phyloP scores from a whole-genome alignment of 2,797 vertebrate genomes.

The Hydrocynus forskahlii region DNA sequence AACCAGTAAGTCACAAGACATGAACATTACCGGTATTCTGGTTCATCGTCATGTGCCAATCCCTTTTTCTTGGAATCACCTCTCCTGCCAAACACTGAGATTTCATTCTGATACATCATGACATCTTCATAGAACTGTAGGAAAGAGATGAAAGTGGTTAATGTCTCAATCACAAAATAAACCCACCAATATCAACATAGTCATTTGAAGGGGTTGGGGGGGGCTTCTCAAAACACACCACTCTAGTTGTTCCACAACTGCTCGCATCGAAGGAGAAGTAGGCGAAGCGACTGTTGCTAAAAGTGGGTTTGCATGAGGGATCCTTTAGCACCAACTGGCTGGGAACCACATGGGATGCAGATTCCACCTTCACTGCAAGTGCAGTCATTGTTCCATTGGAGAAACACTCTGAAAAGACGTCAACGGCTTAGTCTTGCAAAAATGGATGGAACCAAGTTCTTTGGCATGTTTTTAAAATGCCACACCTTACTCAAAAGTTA shows the following conservation, averaged over 20 bases:
- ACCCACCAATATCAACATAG: background rate
- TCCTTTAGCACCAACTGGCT: slow-evolving; percentile 77
- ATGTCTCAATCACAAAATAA: background rate
- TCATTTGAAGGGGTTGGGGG: background rate
- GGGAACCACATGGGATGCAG: slow-evolving; percentile 68
- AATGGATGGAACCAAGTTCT: background rate
- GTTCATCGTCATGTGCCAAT: slow-evolving; percentile 8
- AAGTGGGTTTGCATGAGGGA: slow-evolving; percentile 72
- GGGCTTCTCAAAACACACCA: slow-evolving; percentile 51
- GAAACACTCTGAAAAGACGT: slow-evolving; percentile 74
- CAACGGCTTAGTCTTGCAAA: background rate
- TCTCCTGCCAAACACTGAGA: slow-evolving; percentile 50
- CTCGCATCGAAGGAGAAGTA: slow-evolving; percentile 69
- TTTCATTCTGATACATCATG: slow-evolving; percentile 80
- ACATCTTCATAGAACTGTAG: slow-evolving; percentile 71
- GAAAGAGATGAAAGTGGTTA: background rate
- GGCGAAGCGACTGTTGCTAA: slow-evolving; percentile 69
- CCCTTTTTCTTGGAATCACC: background rate
- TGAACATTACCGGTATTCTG: slow-evolving; percentile 68
- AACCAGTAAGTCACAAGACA: background rate
- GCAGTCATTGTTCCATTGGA: slow-evolving; percentile 81
- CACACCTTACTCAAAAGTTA: too few relatives aligned
- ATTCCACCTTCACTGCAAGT: slow-evolving; percentile 76
- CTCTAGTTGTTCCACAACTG: slow-evolving; percentile 78
- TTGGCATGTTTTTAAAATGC: too few relatives aligned